Base-by-base conservation (phyloP, 2,888 invertebrate species). In the Dryomyza anilis region DNA sequence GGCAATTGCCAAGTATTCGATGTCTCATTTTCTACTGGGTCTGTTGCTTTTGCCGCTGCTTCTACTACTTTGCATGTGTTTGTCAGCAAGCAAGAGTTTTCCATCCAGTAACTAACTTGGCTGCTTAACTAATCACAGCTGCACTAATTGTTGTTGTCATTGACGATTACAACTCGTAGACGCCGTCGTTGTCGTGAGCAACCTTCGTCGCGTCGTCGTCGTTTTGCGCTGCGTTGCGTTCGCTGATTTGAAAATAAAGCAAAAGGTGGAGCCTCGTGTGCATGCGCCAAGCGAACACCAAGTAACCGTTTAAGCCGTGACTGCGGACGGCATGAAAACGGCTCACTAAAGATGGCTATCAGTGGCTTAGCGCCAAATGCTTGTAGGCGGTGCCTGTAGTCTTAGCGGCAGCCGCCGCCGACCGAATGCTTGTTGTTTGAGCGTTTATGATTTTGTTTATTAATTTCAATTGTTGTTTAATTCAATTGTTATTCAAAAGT, bases 341-440 rank as follows among this genome's bases (percentile, higher is more conserved):
- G 27, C 23, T 50, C 27, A 50, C 21, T n/a, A 57, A 25, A 23
- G 57, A 61, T 65, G 65, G 39, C 48, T 62, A 73, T 69, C 74
- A 68, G n/a, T 68, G 75, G 71, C 71, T 71, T 69, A 68, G 69
- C 69, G 75, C 76, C 76, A 76, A 74, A 65, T 65, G 56, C 39
- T 57, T 48, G 65, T 62, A 71, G 73, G 73, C 72, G 73, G 68
- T 69, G 52, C 66, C 65, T 67, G 7, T 70, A 72, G 71, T 72
- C 71, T 67, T 69, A 70, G 27, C 14, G 16, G 27, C 7, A 16
- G 67, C 70, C n/a, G 39, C 39, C 8, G 21, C 10, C 21, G 21
- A 56, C n/a, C 14, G 39, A 16, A n/a, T 33, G 36, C 1, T 8
- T 21, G 3, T n/a, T n/a, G n/a, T n/a, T n/a, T n/a, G n/a, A n/a